A percentile compares a stretch with the other conserved stretches of the same genome.
phyloP scores from a whole-genome alignment of 2,797 vertebrate species.

The Momotus momota region DNA sequence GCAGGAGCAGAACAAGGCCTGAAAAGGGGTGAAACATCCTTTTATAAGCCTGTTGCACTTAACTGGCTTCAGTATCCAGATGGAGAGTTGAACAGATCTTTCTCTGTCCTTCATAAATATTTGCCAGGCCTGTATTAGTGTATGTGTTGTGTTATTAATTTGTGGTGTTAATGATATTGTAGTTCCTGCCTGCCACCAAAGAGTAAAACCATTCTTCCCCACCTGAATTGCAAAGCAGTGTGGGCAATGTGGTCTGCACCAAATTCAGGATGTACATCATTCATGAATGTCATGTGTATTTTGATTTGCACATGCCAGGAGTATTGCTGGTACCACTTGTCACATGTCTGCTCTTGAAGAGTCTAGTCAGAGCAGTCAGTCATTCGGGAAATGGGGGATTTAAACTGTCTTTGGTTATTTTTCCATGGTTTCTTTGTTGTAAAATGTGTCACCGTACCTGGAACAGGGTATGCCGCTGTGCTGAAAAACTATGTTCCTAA shows the following conservation, averaged over 20 bases:
- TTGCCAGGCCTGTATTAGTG: not conserved
- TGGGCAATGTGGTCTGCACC: rapidly evolving
- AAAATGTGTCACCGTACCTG: not conserved
- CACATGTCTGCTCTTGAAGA: not conserved
- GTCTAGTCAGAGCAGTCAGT: not conserved
- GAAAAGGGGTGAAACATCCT: not conserved
- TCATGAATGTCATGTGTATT: not conserved
- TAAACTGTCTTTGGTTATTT: not conserved
- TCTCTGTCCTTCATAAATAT: not conserved
- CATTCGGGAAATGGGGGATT: not conserved
- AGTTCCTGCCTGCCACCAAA: not conserved
- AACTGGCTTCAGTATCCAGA: not conserved
- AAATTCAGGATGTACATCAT: not conserved
- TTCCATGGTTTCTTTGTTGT: not conserved
- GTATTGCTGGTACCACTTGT: not conserved
- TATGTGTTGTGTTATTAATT: not conserved
- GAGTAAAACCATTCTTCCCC: not conserved
- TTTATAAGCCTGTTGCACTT: not conserved
- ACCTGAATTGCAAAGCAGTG: not conserved
- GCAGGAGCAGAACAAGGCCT: not conserved
- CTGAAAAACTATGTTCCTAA: not conserved
- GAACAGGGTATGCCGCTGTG: not conserved
- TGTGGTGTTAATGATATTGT: not conserved
- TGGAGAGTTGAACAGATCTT: not conserved
- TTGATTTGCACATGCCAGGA: not conserved